Conservation (phyloP, 2,113 vertebrate genomes). For the Datnioides undecimradiatus region DNA sequence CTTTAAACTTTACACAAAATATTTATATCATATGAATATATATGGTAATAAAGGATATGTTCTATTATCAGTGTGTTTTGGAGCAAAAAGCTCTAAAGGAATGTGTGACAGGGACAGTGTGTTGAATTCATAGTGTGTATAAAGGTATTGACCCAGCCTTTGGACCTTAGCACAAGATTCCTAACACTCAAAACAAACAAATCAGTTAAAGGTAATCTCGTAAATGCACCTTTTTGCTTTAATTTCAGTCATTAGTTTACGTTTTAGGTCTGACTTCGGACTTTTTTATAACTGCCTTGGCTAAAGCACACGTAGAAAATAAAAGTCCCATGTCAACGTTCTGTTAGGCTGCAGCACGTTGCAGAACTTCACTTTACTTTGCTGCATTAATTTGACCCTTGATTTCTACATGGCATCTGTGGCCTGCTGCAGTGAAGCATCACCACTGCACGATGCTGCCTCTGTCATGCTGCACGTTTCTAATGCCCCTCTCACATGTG, state of each 20-base stretch:
- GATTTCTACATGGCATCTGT: no score
- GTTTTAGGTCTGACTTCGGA: neutral
- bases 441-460: neutral
- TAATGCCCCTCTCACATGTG: no score
- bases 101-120: constrained; percentile 22
- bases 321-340: neutral
- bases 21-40: neutral
- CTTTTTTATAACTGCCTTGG: neutral
- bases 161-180: neutral
- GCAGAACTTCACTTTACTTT: no score
- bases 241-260: neutral
- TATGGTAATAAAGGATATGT: constrained; percentile 1
- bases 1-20: constrained; percentile 8
- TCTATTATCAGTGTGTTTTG: neutral
- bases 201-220: neutral
- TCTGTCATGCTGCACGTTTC: neutral
- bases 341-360: neutral
- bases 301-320: neutral
- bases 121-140: neutral
- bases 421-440: neutral
- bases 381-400: no score
- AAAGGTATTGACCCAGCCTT: neutral
- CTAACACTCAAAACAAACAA: neutral
- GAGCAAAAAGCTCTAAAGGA: constrained; percentile 5
- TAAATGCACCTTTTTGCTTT: neutral